Base-by-base conservation (phyloP, 2,888 invertebrate species). In the Tachina grossa region DNA sequence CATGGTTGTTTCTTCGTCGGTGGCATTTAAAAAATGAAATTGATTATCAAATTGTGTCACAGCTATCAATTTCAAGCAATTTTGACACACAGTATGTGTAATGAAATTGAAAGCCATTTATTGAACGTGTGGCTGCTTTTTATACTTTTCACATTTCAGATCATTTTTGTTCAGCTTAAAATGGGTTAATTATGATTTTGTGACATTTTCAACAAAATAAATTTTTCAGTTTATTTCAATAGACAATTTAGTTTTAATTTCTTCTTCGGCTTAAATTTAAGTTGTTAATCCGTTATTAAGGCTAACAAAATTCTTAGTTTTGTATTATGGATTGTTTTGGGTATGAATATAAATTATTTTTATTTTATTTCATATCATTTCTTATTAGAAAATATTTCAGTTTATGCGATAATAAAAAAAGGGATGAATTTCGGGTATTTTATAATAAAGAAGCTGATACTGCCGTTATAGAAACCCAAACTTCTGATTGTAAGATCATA, bases 251-350 rank as follows among this genome's bases (percentile, higher is more conserved):
- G 1, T 49, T 49, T 49, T 55, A 22, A 55, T 11, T 4, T 31
- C 31, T 31, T 31, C 4, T 55, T 22, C 22, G 22, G 22, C 9
- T 31, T 5, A 10, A 22, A 11, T 55, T 16, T 19, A 31, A 31
- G 14, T 19, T 13, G 9, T 43, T 5, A 61, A 41, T 19, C 2
- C 9, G 8, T 13, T 41, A n/a, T 66, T 14, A 19, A 8, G 66
- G 10, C 49, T 16, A 2, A 14, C 16, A 47, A 79, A 79, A 71
- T 47, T 79, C 31, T 19, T 14, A 16, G 16, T 63, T 55, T 16
- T 31, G 14, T 19, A 79, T 39, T 9, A 72, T 80, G 79, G 65
- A 47, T 65, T 71, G 71, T 49, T 80, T 80, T 65, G 79, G 79
- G 79, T 79, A 71, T 13, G 16, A n/a, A 14, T 22, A 2, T 0